phyloP scores from a whole-genome alignment of 2,888 invertebrate genomes.

The Pristionchus maxplancki region DNA sequence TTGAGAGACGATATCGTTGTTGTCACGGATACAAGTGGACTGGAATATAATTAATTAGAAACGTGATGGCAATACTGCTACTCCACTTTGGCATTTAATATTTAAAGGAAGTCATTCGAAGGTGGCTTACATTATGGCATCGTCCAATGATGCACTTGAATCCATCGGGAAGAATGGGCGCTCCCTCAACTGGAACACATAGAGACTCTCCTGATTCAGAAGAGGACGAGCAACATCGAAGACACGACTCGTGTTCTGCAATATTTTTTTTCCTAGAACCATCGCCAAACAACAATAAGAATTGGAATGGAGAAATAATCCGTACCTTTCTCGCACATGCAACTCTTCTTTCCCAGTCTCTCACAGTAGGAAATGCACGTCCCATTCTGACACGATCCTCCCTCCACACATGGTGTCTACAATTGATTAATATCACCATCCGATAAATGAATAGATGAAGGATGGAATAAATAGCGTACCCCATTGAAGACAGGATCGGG shows the following conservation, averaged over 20 bases:
- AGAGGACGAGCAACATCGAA: constrained; percentile 86
- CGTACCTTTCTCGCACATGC: constrained; percentile 94
- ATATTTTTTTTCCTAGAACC: too few relatives aligned
- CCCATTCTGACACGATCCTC: constrained; percentile 90
- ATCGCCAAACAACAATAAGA: too few relatives aligned
- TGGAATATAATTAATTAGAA: neutral
- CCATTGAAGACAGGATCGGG: constrained; percentile 20
- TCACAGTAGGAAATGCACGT: constrained; percentile 95
- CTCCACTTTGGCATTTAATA: too few relatives aligned
- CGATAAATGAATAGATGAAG: neutral
- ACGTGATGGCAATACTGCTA: too few relatives aligned
- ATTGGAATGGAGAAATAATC: neutral
- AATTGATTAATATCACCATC: constrained; percentile 85
- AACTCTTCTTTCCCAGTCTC: constrained; percentile 87
- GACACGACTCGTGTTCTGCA: constrained; percentile 91
- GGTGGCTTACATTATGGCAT: constrained; percentile 81
- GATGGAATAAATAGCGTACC: neutral
- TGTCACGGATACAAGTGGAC: constrained; percentile 41
- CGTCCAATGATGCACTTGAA: constrained; percentile 97
- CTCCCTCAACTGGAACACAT: constrained; percentile 48
- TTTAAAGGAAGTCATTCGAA: too few relatives aligned
- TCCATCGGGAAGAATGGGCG: constrained; percentile 88
- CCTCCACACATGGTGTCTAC: constrained; percentile 90
- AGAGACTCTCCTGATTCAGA: constrained; percentile 50
- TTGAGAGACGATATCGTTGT: constrained; percentile 36